Evolutionary conservation across 1,140 invertebrate genomes (phyloP).

Genomic region (Procambarus clarkii): DNA sequence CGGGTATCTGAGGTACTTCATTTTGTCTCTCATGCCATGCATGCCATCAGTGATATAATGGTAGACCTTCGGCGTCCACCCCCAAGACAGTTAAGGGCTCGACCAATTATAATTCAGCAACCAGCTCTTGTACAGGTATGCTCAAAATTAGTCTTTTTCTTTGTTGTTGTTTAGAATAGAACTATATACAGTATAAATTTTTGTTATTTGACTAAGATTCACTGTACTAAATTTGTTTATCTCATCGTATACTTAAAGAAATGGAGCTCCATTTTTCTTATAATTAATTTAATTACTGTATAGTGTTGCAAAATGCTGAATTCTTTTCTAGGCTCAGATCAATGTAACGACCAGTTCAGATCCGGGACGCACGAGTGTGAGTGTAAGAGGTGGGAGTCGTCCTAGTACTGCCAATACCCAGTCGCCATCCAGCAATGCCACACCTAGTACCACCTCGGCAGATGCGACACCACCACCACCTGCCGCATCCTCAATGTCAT

Average conservation of each 20-base stretch:
- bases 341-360: constrained; percentile 76
- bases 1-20: constrained; percentile 88
- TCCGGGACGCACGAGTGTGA: constrained; percentile 42
- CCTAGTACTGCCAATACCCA: constrained; percentile 72
- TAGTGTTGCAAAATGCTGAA: neutral
- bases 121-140: constrained; percentile 80
- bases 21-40: constrained; percentile 89
- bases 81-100: constrained; percentile 83
- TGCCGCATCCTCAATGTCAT: constrained; percentile 25
- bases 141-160: neutral
- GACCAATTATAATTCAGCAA: constrained; percentile 81
- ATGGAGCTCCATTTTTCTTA: too few relatives aligned
- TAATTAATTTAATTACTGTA: too few relatives aligned
- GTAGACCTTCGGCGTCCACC: constrained; percentile 83
- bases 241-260: too few relatives aligned
- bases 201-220: too few relatives aligned
- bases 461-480: neutral
- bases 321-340: constrained; percentile 77
- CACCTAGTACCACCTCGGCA: constrained; percentile 13
- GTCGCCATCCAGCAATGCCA: neutral
- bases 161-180: too few relatives aligned
- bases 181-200: too few relatives aligned
- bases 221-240: too few relatives aligned
- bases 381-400: constrained; percentile 6
- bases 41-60: constrained; percentile 90